A percentile compares a stretch with the other conserved stretches of the same genome.
phyloP scores from a whole-genome alignment of 1,140 invertebrate species.

The Drosophila auraria region DNA sequence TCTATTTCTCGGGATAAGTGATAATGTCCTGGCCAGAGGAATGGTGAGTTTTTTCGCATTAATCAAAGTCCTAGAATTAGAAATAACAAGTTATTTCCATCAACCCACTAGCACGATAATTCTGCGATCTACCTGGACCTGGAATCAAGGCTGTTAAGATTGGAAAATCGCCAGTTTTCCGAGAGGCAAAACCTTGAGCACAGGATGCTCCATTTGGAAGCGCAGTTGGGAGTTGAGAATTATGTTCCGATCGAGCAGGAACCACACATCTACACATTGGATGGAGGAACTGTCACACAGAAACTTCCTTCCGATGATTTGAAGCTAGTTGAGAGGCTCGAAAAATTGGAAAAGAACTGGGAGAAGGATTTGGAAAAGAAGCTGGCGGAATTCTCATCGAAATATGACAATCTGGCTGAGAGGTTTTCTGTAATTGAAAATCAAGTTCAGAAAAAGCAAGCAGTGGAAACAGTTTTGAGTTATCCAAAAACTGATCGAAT shows the following conservation, averaged over 20 bases:
- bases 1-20: not conserved
- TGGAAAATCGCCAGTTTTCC: not conserved
- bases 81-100: too few species aligned
- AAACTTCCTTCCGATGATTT: not conserved
- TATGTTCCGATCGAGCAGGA: not conserved
- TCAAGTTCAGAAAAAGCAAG: not conserved
- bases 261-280: not conserved
- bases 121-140: not conserved
- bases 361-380: not conserved
- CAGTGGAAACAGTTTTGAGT: too few species aligned
- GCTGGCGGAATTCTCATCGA: not conserved
- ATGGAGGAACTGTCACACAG: not conserved
- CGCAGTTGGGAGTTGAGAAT: not conserved
- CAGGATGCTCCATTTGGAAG: not conserved
- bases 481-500: too few species aligned
- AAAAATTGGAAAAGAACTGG: conserved; percentile 1
- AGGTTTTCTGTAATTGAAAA: not conserved
- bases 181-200: not conserved
- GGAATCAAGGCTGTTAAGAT: not conserved
- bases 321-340: not conserved
- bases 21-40: not conserved
- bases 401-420: not conserved
- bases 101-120: not conserved
- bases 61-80: too few species aligned
- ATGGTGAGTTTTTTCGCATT: not conserved